Evolutionary conservation across 2,888 invertebrate species (phyloP), one percentile per base, ranked within the genome.

Genomic region (Andrena hattorfiana): DNA sequence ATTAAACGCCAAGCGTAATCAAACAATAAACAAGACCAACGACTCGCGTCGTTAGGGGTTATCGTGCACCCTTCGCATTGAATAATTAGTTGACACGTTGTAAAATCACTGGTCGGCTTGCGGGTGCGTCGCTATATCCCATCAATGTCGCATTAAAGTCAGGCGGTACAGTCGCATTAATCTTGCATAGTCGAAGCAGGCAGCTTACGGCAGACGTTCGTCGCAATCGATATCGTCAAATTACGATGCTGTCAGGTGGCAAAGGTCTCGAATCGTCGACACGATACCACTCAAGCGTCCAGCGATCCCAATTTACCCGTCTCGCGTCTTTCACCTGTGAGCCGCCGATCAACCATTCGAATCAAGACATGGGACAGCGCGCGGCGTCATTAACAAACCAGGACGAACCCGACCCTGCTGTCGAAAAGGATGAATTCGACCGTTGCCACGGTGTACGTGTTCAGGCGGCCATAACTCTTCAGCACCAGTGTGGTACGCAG

Each of bases 401-500:
- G 32, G 13, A 59, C 32, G 10, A 32, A 7, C 20, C 10, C 69
- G 20, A 54, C 26, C 51, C n/a, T 13, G 23, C 35, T 16, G 51
- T 59, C 23, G 56, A 60, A 69, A 59, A 69, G 59, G 66, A 73
- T 48, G 42, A 83, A 56, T 62, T 30, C 30, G 64, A 51, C 63
- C 60, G 42, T 16, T 54, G 30, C 7, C 30, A 7, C n/a, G 69
- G n/a, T 13, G 5, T 28, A 32, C 48, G 49, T 59, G 23, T 54
- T 13, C 51, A 16, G 48, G 59, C 2, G n/a, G 49, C 49, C 28
- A 66, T 69, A 66, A 66, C 16, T 79, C 63, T 70, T 13, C 7
- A 77, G 32, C 32, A 66, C 84, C 66, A n/a, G 20, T 64, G 56
- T 71, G 60, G 68, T 71, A 79, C 75, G 79, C 87, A 81, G 83